Evolutionary conservation across 2,888 invertebrate species (phyloP).

Genomic region (Rhodophaea formosa): DNA sequence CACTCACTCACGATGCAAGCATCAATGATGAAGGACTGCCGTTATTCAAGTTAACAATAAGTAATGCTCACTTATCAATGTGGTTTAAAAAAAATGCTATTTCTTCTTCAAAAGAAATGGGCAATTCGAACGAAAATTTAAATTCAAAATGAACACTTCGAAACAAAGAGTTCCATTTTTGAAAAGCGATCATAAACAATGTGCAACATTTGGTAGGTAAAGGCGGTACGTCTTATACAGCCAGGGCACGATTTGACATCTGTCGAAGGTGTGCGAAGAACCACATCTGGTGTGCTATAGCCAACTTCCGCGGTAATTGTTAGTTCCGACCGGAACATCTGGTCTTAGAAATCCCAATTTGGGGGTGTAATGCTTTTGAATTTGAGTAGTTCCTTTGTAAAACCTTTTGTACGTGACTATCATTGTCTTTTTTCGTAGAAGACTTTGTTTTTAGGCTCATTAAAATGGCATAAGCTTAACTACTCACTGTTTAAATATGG

Average conservation of each 20-base stretch:
- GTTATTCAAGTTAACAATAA: constrained; percentile 2
- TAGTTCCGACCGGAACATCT: constrained; percentile 19
- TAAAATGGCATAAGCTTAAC: not conserved
- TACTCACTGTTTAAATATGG: not conserved
- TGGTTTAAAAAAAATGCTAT: not conserved
- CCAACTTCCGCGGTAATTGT: constrained; percentile 25
- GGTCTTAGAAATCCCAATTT: constrained; percentile 17
- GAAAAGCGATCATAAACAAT: constrained; percentile 14
- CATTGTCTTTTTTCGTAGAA: constrained; percentile 2
- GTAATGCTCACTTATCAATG: not conserved
- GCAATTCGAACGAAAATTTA: not conserved
- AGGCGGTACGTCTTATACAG: constrained; percentile 2
- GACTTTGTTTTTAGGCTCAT: not conserved
- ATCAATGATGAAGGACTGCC: not conserved
- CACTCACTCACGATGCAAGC: constrained; percentile 11
- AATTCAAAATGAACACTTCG: not conserved
- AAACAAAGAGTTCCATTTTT: constrained; percentile 3
- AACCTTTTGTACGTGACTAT: not conserved
- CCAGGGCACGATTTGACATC: constrained; percentile 15
- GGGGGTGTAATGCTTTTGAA: constrained; percentile 10
- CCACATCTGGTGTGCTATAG: constrained; percentile 27
- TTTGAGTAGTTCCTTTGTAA: constrained; percentile 6
- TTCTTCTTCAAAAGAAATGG: not conserved
- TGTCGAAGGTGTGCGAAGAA: constrained; percentile 15
- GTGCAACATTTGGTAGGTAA: constrained; percentile 15